Conservation (phyloP, 2,113 vertebrate species). For the Ranitomeya variabilis region DNA sequence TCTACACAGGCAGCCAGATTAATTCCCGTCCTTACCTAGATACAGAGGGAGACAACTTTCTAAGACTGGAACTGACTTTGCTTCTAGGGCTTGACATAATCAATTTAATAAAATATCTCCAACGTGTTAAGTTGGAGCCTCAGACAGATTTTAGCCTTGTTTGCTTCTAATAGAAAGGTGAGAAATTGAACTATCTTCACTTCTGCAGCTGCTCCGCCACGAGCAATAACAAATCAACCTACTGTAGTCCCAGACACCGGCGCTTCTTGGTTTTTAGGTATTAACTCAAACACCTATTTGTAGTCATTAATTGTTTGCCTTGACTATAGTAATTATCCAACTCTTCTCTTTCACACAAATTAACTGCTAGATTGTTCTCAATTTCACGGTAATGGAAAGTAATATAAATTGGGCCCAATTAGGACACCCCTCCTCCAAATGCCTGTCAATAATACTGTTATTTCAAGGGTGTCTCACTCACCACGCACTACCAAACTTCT, state of each 20-base stretch:
- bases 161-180: conserved; percentile 6
- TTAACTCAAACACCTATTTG: not conserved
- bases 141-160: not conserved
- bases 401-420: not conserved
- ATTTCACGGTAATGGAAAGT: not conserved
- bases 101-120: not conserved
- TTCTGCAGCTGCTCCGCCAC: not conserved
- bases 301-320: not conserved
- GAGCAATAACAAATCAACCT: not conserved
- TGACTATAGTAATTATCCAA: not conserved
- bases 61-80: not conserved
- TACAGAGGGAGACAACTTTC: not conserved
- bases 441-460: not conserved
- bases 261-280: not conserved
- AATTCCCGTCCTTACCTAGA: not conserved
- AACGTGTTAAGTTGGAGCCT: not conserved
- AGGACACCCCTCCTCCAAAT: not conserved
- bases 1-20: not conserved
- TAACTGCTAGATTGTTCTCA: not conserved
- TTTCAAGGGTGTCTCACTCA: not conserved
- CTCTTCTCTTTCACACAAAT: conserved; percentile 12
- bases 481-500: conserved; percentile 2
- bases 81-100: not conserved
- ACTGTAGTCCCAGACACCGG: not conserved
- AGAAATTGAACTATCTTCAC: not conserved